These are phyloP conservation scores for Barnardius zonarius DNA, from an alignment of 2,113 vertebrate species.

Conservation along the genomic window DNA sequence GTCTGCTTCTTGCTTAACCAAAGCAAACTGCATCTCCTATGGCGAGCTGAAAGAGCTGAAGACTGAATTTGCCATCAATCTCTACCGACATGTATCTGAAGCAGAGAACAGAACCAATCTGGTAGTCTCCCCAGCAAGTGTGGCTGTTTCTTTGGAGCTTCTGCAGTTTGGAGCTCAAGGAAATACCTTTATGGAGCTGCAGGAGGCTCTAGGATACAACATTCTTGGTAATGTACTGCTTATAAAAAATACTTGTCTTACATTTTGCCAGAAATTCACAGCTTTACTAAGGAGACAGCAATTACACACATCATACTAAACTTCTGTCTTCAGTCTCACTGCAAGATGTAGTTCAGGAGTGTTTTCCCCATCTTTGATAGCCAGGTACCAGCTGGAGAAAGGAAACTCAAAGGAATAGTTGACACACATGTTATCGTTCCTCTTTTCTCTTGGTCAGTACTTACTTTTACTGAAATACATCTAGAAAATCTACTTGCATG, in stretches of 20 bases:
- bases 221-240: constrained; percentile 73
- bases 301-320: background rate
- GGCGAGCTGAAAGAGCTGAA: constrained; percentile 77
- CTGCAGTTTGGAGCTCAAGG: constrained; percentile 85
- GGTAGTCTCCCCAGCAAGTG: constrained; percentile 80
- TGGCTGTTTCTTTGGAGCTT: constrained; percentile 81
- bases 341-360: background rate
- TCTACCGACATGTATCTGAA: constrained; percentile 72
- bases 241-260: background rate
- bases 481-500: background rate
- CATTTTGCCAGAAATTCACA: background rate
- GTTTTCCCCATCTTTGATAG: background rate
- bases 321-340: background rate
- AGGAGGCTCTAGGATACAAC: constrained; percentile 80
- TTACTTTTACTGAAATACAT: background rate
- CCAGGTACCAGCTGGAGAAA: background rate
- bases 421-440: background rate
- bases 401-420: background rate
- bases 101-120: constrained; percentile 79
- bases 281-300: background rate
- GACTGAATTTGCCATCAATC: constrained; percentile 77
- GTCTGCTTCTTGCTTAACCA: constrained; percentile 63
- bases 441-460: background rate
- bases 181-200: constrained; percentile 80
- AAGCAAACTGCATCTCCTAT: constrained; percentile 57